Conservation (phyloP, 2,888 invertebrate genomes). For the Drosophila putrida region DNA sequence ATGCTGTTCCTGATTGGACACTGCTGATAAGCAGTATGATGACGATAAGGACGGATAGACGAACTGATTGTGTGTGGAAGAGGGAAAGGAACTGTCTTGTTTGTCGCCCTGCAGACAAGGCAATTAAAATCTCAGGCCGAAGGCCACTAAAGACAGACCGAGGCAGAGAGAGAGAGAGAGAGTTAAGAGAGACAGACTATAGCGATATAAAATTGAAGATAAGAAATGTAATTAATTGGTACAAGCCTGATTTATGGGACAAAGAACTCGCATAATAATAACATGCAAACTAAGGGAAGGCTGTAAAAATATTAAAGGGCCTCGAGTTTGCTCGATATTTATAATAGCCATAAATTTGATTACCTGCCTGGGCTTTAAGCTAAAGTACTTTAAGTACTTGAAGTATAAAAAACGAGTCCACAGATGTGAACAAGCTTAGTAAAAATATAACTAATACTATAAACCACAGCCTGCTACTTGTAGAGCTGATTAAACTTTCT, state of each 20-base stretch:
- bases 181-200: constrained; percentile 2
- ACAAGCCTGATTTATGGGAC: constrained; percentile 40
- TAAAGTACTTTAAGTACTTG: constrained; percentile 5
- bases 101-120: constrained; percentile 42
- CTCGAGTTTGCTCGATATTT: constrained; percentile 2
- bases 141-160: constrained; percentile 15
- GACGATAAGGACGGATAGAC: constrained; percentile 55
- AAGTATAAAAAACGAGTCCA: neutral
- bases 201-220: constrained; percentile 63
- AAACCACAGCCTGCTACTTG: neutral
- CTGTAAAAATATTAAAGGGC: neutral
- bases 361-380: constrained; percentile 3
- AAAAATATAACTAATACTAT: neutral
- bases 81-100: constrained; percentile 8
- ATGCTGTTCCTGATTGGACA: constrained; percentile 66
- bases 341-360: constrained; percentile 23
- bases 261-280: constrained; percentile 3
- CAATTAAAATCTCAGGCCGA: constrained; percentile 52
- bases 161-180: neutral
- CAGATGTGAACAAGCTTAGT: neutral
- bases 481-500: neutral
- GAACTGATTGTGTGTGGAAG: constrained; percentile 34
- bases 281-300: constrained; percentile 4
- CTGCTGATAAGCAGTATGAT: constrained; percentile 57
- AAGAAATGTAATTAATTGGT: constrained; percentile 68